A percentile compares a stretch with the other conserved stretches of the same genome.
These are phyloP conservation scores for Spermophilus dauricus DNA, from an alignment of 2,113 vertebrate species.

Conservation along the genomic window DNA sequence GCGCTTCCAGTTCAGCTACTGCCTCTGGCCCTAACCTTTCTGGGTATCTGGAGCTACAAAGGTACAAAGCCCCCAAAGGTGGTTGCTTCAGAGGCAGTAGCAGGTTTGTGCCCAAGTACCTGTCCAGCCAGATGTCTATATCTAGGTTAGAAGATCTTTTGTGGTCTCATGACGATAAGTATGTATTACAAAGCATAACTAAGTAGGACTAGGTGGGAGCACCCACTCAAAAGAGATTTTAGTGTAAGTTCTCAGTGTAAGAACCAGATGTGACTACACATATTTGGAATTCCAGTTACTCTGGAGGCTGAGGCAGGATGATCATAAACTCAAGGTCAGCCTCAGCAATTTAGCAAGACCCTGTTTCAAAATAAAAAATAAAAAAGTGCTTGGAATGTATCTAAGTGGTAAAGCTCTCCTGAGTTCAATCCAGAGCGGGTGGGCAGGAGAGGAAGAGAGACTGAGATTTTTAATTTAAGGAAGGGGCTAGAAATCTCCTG, in stretches of 20 bases:
- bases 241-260: neutral
- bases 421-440: neutral
- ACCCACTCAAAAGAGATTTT: neutral
- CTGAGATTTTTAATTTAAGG: neutral
- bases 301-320: neutral
- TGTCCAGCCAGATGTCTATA: neutral
- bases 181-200: neutral
- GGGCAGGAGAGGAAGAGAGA: neutral
- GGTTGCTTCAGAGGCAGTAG: neutral
- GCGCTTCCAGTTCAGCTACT: neutral
- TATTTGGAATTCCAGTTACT: neutral
- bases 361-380: neutral
- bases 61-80: neutral
- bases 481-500: neutral
- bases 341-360: neutral
- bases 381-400: neutral
- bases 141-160: neutral
- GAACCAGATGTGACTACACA: too few species aligned
- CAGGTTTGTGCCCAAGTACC: neutral
- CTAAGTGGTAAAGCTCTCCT: neutral
- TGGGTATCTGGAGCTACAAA: neutral
- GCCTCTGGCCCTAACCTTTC: neutral
- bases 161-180: neutral
- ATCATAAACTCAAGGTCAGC: neutral
- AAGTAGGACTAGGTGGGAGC: neutral